Conservation (phyloP, 2,888 invertebrate genomes). For the Heliconius sara region DNA sequence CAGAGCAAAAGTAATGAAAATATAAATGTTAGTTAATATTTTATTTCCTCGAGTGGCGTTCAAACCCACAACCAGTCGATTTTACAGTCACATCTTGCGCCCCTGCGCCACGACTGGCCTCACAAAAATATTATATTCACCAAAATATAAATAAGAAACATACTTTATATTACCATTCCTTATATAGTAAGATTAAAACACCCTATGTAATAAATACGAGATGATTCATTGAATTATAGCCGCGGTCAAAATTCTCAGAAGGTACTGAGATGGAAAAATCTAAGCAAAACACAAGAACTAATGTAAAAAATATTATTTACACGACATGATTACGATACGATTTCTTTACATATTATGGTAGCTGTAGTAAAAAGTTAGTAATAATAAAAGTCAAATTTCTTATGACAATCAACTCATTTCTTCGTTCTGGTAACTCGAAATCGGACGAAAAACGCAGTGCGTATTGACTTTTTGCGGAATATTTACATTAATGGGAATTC, state of each 20-base stretch:
- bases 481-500: too few species aligned
- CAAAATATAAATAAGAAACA: neutral
- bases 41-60: too few species aligned
- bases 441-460: too few species aligned
- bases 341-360: neutral
- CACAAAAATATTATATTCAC: neutral
- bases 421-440: too few species aligned
- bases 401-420: too few species aligned
- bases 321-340: slow-evolving; percentile 13
- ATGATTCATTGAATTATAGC: slow-evolving; percentile 31
- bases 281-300: slow-evolving; percentile 13
- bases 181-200: slow-evolving; percentile 14
- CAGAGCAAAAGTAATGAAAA: too few species aligned
- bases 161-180: neutral
- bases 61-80: too few species aligned
- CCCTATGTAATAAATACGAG: slow-evolving; percentile 20
- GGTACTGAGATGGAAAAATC: slow-evolving; percentile 32
- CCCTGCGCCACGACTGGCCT: too few species aligned
- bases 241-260: slow-evolving; percentile 34
- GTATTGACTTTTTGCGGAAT: too few species aligned
- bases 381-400: too few species aligned
- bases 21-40: too few species aligned
- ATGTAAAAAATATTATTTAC: slow-evolving; percentile 12
- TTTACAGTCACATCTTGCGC: too few species aligned
- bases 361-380: neutral